Base-by-base conservation (phyloP, 2,797 vertebrate species). In the Tympanoctomys barrerae region DNA sequence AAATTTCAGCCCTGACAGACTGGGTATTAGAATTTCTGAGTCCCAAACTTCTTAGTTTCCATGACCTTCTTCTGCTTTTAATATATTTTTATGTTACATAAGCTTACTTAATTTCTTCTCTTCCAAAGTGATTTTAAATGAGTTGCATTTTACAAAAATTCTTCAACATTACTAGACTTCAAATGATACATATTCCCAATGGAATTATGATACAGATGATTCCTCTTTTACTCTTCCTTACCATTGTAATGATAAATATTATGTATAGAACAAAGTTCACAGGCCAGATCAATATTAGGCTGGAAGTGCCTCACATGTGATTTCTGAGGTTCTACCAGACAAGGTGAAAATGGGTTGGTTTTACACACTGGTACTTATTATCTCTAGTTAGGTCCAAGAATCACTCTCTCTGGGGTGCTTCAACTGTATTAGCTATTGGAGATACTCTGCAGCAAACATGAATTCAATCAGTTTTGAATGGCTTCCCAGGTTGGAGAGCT, bases 241-340 rank as follows among this genome's bases (percentile, higher is more conserved):
- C 22, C 57, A 70, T 28, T 82, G 0, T 83, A 39, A 88, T 70
- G 59, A 89, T 28, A 87, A 79, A 75, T 89, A 87, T 95, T 94
- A 89, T 87, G 16, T 42, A 75, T 1, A 87, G 31, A 79, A 7
- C 61, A 94, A 92, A 88, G 81, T 84, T 39, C 66, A 92, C 21
- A 79, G n/a, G 28, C 36, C 18, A 91, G 64, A 83, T 95, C 36
- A 79, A 28, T 83, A 84, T 79, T 49, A 18, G 28, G 24, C 31
- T 85, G 9, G 42, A 62, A 92, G 57, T 90, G 78, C 87, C 49
- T 95, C 39, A 68, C 49, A 52, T 21, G 14, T 61, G 28, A 86
- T 81, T 82, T 77, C 66, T 92, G 42, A 92, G 28, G 62, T 79
- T 91, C 42, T 66, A 68, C 2, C 26, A 75, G 62, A 52, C 54